Percentiles rank a stretch among this genome's conserved stretches.
Evolutionary conservation across 2,797 vertebrate species (phyloP).

Genomic region (Gadopsis bispinosus): DNA sequence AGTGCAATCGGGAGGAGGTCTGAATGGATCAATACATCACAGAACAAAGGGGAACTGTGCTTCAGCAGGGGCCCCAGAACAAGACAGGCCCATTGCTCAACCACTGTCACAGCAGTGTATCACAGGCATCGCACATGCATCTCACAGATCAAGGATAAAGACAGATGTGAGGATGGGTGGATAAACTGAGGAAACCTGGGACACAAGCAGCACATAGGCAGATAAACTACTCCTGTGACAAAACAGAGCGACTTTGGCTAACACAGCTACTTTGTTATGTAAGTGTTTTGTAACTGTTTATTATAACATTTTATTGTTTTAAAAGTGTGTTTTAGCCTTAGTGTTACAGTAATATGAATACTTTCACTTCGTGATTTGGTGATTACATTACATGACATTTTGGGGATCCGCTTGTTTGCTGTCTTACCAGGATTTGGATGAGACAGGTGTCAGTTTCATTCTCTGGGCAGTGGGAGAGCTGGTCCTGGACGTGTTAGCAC

Average conservation of each 20-base stretch:
- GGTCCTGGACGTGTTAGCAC: too few species aligned
- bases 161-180: slow-evolving; percentile 54
- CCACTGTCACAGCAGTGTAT: slow-evolving; percentile 74
- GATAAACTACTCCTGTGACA: slow-evolving; percentile 30
- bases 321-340: not conserved
- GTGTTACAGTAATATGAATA: not conserved
- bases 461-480: not conserved
- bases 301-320: not conserved
- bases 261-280: not conserved
- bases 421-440: not conserved
- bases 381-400: not conserved
- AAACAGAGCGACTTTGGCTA: slow-evolving; percentile 14
- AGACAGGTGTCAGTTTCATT: not conserved
- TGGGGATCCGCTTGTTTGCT: not conserved
- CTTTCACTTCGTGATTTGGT: not conserved
- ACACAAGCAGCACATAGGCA: slow-evolving; percentile 41
- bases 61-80: slow-evolving; percentile 72
- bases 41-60: slow-evolving; percentile 79
- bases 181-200: slow-evolving; percentile 55
- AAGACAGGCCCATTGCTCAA: slow-evolving; percentile 78
- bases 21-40: slow-evolving; percentile 79
- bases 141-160: slow-evolving; percentile 58
- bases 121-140: slow-evolving; percentile 73
- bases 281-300: not conserved
- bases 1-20: slow-evolving; percentile 72